A percentile compares a stretch with the other conserved stretches of the same genome.
These are phyloP conservation scores for Dicyrtomina minuta DNA, from an alignment of 2,888 invertebrate genomes.

Conservation along the genomic window DNA sequence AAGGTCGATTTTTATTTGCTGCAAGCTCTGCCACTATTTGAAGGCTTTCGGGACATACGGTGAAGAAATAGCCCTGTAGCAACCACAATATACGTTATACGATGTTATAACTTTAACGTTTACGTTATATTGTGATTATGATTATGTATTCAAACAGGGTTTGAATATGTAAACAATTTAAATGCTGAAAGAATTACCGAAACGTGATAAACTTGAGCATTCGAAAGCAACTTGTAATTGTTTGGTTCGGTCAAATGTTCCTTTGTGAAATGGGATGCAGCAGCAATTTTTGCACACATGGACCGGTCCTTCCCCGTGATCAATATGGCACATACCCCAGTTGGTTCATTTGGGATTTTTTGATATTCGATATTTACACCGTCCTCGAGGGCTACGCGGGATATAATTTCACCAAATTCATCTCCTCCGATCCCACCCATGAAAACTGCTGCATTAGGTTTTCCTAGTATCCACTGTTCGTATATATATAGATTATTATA, in stretches of 20 bases:
- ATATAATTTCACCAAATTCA: slow-evolving; percentile 79
- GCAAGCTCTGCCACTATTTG: slow-evolving; percentile 81
- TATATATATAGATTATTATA: neutral
- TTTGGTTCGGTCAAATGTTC: slow-evolving; percentile 77
- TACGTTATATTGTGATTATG: too few relatives aligned
- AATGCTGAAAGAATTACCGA: slow-evolving; percentile 75
- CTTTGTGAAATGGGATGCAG: slow-evolving; percentile 63
- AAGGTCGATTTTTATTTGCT: slow-evolving; percentile 68
- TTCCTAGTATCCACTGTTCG: slow-evolving; percentile 80
- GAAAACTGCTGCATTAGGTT: slow-evolving; percentile 77
- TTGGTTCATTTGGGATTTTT: slow-evolving; percentile 71
- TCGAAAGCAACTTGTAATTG: slow-evolving; percentile 72
- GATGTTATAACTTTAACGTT: too few relatives aligned
- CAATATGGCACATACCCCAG: slow-evolving; percentile 89
- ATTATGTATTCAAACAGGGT: too few relatives aligned
- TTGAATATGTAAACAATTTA: neutral
- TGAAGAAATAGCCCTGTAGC: slow-evolving; percentile 95
- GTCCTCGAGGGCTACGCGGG: slow-evolving; percentile 72
- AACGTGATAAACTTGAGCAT: slow-evolving; percentile 81
- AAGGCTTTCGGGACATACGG: slow-evolving; percentile 86
- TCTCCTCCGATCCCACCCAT: slow-evolving; percentile 95
- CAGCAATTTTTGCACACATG: slow-evolving; percentile 91
- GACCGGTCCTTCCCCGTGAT: slow-evolving; percentile 87
- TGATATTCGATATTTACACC: slow-evolving; percentile 90
- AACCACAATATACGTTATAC: too few relatives aligned